Evolutionary conservation across 1,140 invertebrate species (phyloP).

Genomic region (Pseudomyrmex gracilis): DNA sequence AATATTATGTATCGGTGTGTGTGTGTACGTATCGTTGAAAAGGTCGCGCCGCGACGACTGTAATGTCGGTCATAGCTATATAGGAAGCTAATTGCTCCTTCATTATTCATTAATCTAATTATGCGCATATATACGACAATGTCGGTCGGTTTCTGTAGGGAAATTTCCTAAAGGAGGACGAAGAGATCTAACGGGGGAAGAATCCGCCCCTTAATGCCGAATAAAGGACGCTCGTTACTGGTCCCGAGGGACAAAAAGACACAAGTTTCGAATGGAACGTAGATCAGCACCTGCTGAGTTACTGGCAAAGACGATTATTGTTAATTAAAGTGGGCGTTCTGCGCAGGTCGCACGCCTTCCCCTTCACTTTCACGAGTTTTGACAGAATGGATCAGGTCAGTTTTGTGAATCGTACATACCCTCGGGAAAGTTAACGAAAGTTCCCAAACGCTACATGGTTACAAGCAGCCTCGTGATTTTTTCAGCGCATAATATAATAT

Average conservation of each 20-base stretch:
- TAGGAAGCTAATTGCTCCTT: slow-evolving; percentile 1
- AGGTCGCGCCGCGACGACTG: slow-evolving; percentile 1
- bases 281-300: slow-evolving; percentile 77
- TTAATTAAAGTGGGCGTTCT: slow-evolving; percentile 79
- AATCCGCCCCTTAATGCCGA: slow-evolving; percentile 45
- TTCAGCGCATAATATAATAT: not conserved
- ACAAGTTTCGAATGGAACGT: slow-evolving; percentile 63
- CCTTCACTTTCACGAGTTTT: slow-evolving; percentile 45
- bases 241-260: slow-evolving; percentile 60
- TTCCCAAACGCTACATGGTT: not conserved
- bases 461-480: slow-evolving; percentile 1
- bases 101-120: slow-evolving; percentile 40
- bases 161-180: not conserved
- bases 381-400: slow-evolving; percentile 63
- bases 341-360: slow-evolving; percentile 52
- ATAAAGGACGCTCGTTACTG: slow-evolving; percentile 66
- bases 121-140: not conserved
- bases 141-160: not conserved
- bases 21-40: not conserved
- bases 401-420: slow-evolving; percentile 55
- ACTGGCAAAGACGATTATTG: slow-evolving; percentile 78
- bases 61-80: slow-evolving; percentile 1
- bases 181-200: not conserved
- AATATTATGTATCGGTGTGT: not conserved
- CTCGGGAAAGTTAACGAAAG: slow-evolving; percentile 26